Base-by-base conservation (phyloP, 2,888 invertebrate genomes). In the Helobdella robusta region DNA sequence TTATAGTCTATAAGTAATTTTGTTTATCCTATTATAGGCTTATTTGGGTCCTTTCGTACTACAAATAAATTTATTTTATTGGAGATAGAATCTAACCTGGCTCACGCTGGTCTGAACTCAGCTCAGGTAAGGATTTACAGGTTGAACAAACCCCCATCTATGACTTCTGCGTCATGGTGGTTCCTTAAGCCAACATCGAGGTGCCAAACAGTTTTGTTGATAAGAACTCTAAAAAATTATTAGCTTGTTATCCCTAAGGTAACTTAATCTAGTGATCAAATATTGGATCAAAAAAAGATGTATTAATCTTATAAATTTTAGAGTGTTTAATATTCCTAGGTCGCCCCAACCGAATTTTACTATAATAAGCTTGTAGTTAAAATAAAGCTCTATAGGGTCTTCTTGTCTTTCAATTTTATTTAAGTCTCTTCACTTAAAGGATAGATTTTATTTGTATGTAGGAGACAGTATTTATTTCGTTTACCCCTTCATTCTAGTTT, bases 121-220 rank as follows among this genome's bases (percentile, higher is more conserved):
- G 86, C 87, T 88, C 87, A 87, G 86, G 87, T 87, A 87, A 86
- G 84, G 84, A 84, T 85, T 86, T 84, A 86, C 86, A 84, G 83
- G 86, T 86, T 86, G 86, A 84, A 86, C 85, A 81, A 80, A 80
- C 67, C 73, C 64, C 69, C 73, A 66, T 71, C 81, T 82, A 83
- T 82, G 85, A 83, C 83, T 81, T 80, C 84, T 87, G 76, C 86
- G 83, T 83, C 83, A 82, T 83, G 23, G 83, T 82, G 83, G 82
- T 82, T 83, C 77, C 83, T 85, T 87, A 87, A 87, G 87, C 86
- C 87, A 88, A 88, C 87, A 88, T 88, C 87, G 88, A 88, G 87
- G 74, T 73, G 73, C 72, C 74, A 74, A 74, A 69, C 73, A 48
- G n/a, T 56, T 34, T 64, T 69, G 66, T 72, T 68, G 70, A 72